Conservation (phyloP, 1,140 invertebrate species). For the Drosophila setifemur region DNA sequence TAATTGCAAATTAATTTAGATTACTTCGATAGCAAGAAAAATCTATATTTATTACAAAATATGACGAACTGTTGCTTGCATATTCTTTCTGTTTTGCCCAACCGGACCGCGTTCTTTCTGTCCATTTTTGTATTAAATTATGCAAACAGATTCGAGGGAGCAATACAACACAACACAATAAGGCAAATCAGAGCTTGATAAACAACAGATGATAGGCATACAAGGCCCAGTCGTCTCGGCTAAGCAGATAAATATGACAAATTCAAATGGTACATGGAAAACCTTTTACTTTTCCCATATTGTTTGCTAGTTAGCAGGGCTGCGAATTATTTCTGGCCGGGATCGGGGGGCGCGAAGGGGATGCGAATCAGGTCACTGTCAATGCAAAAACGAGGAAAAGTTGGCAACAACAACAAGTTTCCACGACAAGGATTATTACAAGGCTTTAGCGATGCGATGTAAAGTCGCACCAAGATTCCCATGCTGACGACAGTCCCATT, state of each 20-base stretch:
- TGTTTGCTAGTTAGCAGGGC: slow-evolving; percentile 35
- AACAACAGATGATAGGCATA: slow-evolving; percentile 40
- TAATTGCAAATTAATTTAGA: too few relatives aligned
- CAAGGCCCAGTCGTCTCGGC: slow-evolving; percentile 6
- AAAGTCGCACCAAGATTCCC: slow-evolving; percentile 20
- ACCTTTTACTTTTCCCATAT: slow-evolving; percentile 45
- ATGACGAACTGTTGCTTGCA: not conserved
- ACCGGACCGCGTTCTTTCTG: slow-evolving; percentile 19
- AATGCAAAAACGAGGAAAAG: slow-evolving; percentile 19
- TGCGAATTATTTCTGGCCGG: slow-evolving; percentile 15
- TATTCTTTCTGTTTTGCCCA: not conserved
- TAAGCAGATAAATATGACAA: slow-evolving; percentile 18
- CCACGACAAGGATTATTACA: slow-evolving; percentile 45
- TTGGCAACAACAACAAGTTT: slow-evolving; percentile 21
- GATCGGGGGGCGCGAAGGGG: not conserved
- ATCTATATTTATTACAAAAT: not conserved
- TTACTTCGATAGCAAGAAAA: too few relatives aligned
- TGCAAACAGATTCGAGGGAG: slow-evolving; percentile 18
- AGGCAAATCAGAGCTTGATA: slow-evolving; percentile 18
- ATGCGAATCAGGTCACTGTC: slow-evolving; percentile 15
- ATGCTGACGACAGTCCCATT: slow-evolving; percentile 45
- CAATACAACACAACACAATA: slow-evolving; percentile 18
- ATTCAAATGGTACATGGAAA: slow-evolving; percentile 48
- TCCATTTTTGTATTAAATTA: slow-evolving; percentile 54
- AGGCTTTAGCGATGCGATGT: slow-evolving; percentile 35